Evolutionary conservation across 2,888 invertebrate genomes (phyloP), one percentile per base, ranked within the genome.

Genomic region (Priapulus caudatus): DNA sequence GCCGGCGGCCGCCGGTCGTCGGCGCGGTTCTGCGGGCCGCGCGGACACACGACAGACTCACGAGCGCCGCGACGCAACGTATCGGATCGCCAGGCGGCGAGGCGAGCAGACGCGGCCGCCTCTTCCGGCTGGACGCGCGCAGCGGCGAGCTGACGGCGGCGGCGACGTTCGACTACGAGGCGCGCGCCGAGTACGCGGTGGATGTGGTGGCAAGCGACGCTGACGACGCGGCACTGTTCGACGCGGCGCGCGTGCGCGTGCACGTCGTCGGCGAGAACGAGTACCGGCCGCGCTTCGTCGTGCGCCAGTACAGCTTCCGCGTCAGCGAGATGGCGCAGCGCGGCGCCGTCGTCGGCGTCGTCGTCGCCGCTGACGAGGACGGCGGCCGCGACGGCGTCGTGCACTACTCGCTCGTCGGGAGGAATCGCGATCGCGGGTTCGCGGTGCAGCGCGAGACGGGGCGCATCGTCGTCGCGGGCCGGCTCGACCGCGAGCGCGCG

Each of bases 341-440:
- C 46, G 88, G 88, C 23, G 84, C 84, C 1, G 80, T 81, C 52
- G 85, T 93, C 24, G 92, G 92, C 2, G 78, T 81, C 4, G 82
- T 91, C 56, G 84, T 85, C 73, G 90, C 90, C 0, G 84, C 85
- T 0, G 90, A 91, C 69, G 86, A 86, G 71, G 90, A 91, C 67
- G 80, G 81, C 5, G 90, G 90, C 2, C 82, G 82, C 47, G 90
- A 90, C 67, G 89, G 90, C 0, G 80, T 81, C 63, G 85, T 92
- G 4, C 89, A 84, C 66, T 93, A 91, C 66, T 77, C 91, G n/a
- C 80, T 93, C 60, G 87, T 92, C 1, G 91, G 91, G 2, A 86
- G 88, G 0, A 91, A 91, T 65, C 91, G 91, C 66, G 86, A 89
- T 62, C 82, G 83, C 64, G 92, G 92, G 0, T 93, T 93, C 66